A percentile compares a stretch with the other conserved stretches of the same genome.
These are phyloP conservation scores for Julus scandinavius DNA, from an alignment of 2,888 invertebrate species.

Conservation along the genomic window DNA sequence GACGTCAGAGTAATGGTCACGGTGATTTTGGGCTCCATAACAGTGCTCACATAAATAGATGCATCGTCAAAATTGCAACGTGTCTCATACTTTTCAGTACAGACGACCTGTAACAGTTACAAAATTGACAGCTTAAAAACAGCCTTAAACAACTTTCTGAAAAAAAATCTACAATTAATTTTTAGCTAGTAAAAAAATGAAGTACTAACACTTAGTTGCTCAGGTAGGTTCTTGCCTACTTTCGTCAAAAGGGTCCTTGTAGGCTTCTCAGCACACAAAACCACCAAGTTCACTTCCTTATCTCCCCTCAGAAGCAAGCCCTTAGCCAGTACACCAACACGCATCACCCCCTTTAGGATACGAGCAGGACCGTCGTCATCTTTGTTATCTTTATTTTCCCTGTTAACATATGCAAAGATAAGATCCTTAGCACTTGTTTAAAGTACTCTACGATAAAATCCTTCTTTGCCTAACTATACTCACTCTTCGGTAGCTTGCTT, in stretches of 20 bases:
- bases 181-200: neutral
- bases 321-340: conserved; percentile 91
- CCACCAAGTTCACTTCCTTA: conserved; percentile 88
- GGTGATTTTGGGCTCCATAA: conserved; percentile 72
- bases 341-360: conserved; percentile 94
- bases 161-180: neutral
- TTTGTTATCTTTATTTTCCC: conserved; percentile 22
- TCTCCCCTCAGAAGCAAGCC: conserved; percentile 91
- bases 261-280: conserved; percentile 94
- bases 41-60: conserved; percentile 84
- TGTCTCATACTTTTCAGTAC: conserved; percentile 83
- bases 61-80: conserved; percentile 86
- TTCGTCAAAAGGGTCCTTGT: conserved; percentile 85
- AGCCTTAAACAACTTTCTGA: neutral
- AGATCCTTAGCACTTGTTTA: neutral
- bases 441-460: too few species aligned
- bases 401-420: neutral
- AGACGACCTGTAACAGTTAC: conserved; percentile 47
- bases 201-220: conserved; percentile 74
- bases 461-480: neutral
- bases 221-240: conserved; percentile 85
- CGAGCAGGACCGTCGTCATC: conserved; percentile 72
- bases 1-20: conserved; percentile 93
- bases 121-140: neutral
- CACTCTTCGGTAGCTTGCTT: conserved; percentile 17